Percentiles rank a stretch among this genome's conserved stretches.
These are phyloP conservation scores for Melanitta fusca DNA, from an alignment of 2,797 vertebrate genomes.

Conservation along the genomic window DNA sequence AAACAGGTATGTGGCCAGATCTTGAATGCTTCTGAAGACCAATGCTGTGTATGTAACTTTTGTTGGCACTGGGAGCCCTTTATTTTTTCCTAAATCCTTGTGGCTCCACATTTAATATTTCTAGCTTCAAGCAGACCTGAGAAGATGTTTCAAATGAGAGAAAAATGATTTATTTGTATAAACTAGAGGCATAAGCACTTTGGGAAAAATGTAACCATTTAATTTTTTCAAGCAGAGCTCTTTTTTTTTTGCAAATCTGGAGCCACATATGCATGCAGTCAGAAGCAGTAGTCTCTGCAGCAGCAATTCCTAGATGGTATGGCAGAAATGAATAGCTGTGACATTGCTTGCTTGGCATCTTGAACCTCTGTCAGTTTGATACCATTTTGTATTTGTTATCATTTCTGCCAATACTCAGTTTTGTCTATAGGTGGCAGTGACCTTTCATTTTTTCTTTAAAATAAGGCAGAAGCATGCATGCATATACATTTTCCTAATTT, in stretches of 20 bases:
- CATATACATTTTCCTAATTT: too few relatives aligned
- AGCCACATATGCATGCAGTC: background rate
- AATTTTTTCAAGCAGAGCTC: background rate
- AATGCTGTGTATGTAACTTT: background rate
- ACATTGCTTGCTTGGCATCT: background rate
- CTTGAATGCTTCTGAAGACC: background rate
- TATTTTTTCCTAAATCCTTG: background rate
- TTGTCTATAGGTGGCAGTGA: slow-evolving; percentile 71
- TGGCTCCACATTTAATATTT: background rate
- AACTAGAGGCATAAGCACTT: background rate
- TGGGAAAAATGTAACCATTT: accelerated
- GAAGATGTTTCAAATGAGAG: background rate
- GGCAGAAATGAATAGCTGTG: background rate
- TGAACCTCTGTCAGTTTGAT: background rate
- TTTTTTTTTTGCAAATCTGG: accelerated
- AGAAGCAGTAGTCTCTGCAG: background rate
- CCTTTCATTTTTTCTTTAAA: slow-evolving; percentile 15
- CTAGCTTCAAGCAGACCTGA: background rate
- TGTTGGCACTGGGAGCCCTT: background rate
- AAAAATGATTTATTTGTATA: background rate
- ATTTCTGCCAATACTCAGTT: background rate
- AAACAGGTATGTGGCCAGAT: accelerated
- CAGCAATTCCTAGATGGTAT: background rate
- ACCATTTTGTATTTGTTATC: accelerated
- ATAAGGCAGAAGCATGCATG: background rate